Evolutionary conservation across 1,140 invertebrate genomes (phyloP), one percentile per base, ranked within the genome.

Genomic region (Zaprionus inermis): DNA sequence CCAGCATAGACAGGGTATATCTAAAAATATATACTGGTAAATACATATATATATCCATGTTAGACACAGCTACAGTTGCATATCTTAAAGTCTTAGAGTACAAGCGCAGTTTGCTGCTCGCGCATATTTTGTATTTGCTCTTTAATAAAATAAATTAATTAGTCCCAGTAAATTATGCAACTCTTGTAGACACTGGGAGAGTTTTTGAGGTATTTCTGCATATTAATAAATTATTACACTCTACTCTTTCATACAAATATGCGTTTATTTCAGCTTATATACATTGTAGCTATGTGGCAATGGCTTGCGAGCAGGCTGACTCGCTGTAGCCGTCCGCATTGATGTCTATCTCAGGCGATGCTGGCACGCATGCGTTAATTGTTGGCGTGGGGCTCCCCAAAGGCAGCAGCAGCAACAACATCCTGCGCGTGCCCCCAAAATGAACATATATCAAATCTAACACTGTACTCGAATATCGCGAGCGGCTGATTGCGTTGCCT

Each of bases 371-470:
- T 88, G 79, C 70, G 83, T 86, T 86, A 86, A 86, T 86, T 86
- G 83, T 86, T 86, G 79, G 76, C 84, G 73, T 81, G 79, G 56
- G 64, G 55, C 78, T 65, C 58, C 66, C 78, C 63, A 38, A 63
- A 57, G 30, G 59, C 64, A 65, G 65, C 58, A 74, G 59, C 55
- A 59, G 18, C 74, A 76, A 70, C 79, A 78, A 82, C 81, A 88
- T 88, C 82, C 82, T 86, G 82, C 83, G 82, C 82, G 82, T 86
- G 82, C 82, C 82, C 82, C 82, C 83, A 88, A 86, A 86, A 82
- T 83, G 88, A 66, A 88, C 80, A 86, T 86, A 86, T 86, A 86
- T 86, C 83, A 88, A 88, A 88, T 89, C 83, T 89, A 89, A 89
- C 70, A 74, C 66, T 73, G 76, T 75, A 78, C 84, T 71, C 83